phyloP scores from a whole-genome alignment of 2,888 invertebrate genomes.

The Chorisops tibialis region DNA sequence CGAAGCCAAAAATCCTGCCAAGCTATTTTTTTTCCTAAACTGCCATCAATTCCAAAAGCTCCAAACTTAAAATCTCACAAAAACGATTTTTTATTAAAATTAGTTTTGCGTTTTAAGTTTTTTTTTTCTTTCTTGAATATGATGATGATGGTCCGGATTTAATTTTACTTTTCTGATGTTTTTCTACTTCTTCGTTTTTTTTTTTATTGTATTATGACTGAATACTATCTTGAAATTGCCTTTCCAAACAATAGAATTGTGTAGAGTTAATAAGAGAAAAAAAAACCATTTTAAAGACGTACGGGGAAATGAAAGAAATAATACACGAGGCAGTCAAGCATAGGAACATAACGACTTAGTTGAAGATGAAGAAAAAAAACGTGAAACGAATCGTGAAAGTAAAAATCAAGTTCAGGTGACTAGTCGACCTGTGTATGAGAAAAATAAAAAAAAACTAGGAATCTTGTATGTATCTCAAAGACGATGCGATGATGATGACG shows the following conservation, averaged over 20 bases:
- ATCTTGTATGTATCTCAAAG: no score
- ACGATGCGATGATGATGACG: no score
- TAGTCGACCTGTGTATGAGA: constrained; percentile 18
- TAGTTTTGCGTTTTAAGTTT: no score
- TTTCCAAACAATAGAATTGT: constrained; percentile 18
- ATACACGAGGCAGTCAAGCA: constrained; percentile 11
- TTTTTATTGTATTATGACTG: background rate
- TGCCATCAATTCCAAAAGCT: no score
- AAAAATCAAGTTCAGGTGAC: constrained; percentile 32
- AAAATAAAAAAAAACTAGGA: constrained; percentile 22
- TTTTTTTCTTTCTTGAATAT: background rate
- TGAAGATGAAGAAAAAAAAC: constrained; percentile 5
- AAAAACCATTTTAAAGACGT: background rate
- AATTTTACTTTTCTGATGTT: background rate
- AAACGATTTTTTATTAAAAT: no score
- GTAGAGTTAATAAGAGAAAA: background rate
- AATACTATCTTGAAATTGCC: constrained; percentile 7
- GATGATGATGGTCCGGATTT: constrained; percentile 3
- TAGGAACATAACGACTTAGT: constrained; percentile 5
- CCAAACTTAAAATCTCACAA: no score
- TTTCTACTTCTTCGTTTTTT: constrained; percentile 1
- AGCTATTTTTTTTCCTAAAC: no score
- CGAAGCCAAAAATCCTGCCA: no score
- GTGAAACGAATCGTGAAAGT: constrained; percentile 26
- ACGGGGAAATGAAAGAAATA: background rate